phyloP scores from a whole-genome alignment of 2,888 invertebrate genomes.

The Suillia variegata region DNA sequence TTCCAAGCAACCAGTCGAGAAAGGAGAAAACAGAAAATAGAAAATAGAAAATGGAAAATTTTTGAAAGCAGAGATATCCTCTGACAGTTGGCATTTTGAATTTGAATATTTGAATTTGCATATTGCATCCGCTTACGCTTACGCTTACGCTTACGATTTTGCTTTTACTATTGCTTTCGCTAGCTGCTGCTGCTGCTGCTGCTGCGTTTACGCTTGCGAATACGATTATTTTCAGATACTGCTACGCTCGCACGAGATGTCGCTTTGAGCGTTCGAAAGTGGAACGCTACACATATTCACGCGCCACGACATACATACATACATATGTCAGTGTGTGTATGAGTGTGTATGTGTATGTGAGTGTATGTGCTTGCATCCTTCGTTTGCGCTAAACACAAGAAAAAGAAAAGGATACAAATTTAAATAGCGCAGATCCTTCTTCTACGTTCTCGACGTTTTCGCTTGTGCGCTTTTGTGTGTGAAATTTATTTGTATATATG shows the following conservation, averaged over 20 bases:
- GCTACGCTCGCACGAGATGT: no score
- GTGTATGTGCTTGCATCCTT: no score
- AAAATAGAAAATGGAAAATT: no score
- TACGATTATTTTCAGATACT: no score
- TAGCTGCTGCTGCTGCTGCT: constrained; percentile 9
- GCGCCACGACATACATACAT: constrained; percentile 11
- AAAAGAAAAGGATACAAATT: constrained; percentile 44
- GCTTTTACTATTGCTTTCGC: constrained; percentile 5
- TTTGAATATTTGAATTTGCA: constrained; percentile 4
- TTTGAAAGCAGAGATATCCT: constrained; percentile 9
- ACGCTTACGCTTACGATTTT: no score
- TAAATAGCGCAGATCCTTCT: constrained; percentile 39
- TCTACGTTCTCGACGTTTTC: neutral
- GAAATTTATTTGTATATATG: neutral
- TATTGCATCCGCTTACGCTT: constrained; percentile 3
- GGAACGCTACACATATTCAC: no score
- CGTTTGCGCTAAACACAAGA: no score
- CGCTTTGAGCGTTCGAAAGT: constrained; percentile 43
- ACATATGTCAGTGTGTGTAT: constrained; percentile 12
- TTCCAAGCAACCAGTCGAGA: no score
- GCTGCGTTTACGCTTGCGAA: no score
- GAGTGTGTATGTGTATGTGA: constrained; percentile 2
- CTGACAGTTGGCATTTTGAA: constrained; percentile 23
- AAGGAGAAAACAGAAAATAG: no score
- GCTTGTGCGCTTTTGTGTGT: no score